These are phyloP conservation scores for Spisula solida DNA, from an alignment of 2,888 invertebrate species.

Conservation along the genomic window DNA sequence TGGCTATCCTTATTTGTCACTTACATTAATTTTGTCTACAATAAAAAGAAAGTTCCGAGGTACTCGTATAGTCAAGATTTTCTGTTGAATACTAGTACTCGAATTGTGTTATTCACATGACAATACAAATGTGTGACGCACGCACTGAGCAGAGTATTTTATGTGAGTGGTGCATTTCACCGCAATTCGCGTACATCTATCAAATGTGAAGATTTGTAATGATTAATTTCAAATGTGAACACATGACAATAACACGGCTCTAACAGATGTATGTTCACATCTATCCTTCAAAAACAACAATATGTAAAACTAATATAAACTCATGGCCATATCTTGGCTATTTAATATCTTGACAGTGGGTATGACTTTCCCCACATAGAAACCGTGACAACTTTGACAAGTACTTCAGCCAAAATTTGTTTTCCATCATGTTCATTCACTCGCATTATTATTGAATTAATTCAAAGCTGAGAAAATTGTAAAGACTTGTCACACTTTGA, in stretches of 20 bases:
- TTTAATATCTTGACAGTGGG: constrained; percentile 20
- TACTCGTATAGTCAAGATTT: no score
- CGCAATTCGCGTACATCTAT: neutral
- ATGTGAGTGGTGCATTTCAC: neutral
- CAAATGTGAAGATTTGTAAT: neutral
- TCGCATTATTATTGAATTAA: constrained; percentile 36
- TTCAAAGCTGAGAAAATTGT: constrained; percentile 44
- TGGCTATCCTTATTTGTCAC: no score
- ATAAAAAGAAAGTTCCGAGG: no score
- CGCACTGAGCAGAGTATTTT: neutral
- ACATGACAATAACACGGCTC: neutral
- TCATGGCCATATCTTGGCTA: constrained; percentile 12
- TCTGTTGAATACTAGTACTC: no score
- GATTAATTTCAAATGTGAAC: neutral
- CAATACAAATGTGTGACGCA: neutral
- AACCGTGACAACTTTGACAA: constrained; percentile 16
- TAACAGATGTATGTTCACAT: neutral
- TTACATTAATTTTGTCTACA: no score
- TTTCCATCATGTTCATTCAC: constrained; percentile 29
- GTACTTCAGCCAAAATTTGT: constrained; percentile 23
- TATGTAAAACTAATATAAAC: constrained; percentile 14
- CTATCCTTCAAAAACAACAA: constrained; percentile 16
- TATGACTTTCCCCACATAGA: neutral
- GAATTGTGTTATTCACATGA: neutral
- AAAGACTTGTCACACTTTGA: constrained; percentile 36